Base-by-base conservation (phyloP, 35 echinoderm and acorn worm species). In the Ophioderma brevispina region DNA sequence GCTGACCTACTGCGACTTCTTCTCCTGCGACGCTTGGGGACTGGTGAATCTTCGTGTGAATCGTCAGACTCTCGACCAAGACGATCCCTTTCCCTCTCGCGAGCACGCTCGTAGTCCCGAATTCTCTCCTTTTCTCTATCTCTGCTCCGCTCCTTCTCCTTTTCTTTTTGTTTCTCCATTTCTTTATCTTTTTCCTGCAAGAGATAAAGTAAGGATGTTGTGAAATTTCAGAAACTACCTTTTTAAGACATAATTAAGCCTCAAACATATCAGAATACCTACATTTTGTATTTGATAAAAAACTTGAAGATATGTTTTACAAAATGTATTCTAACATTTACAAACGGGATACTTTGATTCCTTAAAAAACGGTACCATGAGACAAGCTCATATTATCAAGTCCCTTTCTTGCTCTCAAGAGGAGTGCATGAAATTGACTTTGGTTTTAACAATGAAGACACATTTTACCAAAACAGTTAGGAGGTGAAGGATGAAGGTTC, bases 141-240 rank as follows among this genome's bases (percentile, higher is more conserved):
- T 90, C 91, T 89, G 21, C 88, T 75, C 41, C 88, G 84, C n/a
- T 96, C 94, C 38, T 92, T 92, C 32, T 96, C 94, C 49, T 92
- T 90, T 13, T 32, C 90, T 41, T 78, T 92, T 81, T 92, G 90
- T 50, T 87, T 92, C 76, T 94, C 96, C 38, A 84, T 82, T 79
- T 95, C 96, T 39, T 93, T 95, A 13, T 91, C 90, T 34, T 92
- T 87, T 39, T 97, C 95, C 95, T 97, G 50, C 55, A 88, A 80
- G 42, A 79, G 28, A 15, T 84, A 82, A 81, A 18, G n/a, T n/a
- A n/a, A n/a, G n/a, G n/a, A n/a, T n/a, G n/a, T n/a, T n/a, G n/a
- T n/a, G n/a, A 43, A 77, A 10, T 1, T 31, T 35, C 32, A 78
- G 31, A 10, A 31, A 77, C 13, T 30, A 23, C 5, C 6, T 31